Base-by-base conservation (phyloP, 2,797 vertebrate genomes). In the Tiaroga cobitis region DNA sequence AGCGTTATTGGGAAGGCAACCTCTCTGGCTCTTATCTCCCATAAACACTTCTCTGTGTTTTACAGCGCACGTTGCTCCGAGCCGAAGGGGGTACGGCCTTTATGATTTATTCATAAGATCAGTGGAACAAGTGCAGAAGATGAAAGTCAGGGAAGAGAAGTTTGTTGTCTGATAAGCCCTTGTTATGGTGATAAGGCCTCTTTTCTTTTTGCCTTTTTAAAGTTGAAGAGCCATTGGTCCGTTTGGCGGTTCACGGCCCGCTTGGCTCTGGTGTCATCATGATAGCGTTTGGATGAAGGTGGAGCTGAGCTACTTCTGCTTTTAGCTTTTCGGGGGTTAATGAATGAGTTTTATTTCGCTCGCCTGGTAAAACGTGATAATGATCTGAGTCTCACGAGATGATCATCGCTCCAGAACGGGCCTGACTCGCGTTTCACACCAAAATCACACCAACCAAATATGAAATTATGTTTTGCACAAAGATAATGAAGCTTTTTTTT, bases 41-140 rank as follows among this genome's bases (percentile, higher is more conserved):
- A 93, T 95, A 95, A 95, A 95, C 92, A 95, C 92, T 93, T 94
- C 91, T 90, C 92, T 90, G 90, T 93, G 90, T 92, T 95, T 94
- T 95, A 95, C 92, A 89, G 87, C 77, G 59, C 87, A 87, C 88
- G 56, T 87, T 90, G 92, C 91, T 90, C 88, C 89, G 91, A 92
- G 91, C 92, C 89, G 89, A 90, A 89, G 90, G 92, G 91, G 90
- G 87, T 86, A 83, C 83, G 87, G 85, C 80, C 88, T 78, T 87
- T 91, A 93, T 95, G 91, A 94, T 92, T 95, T 94, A 94, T 95
- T 94, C 94, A 94, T 94, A 92, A 92, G 87, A 85, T 85, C 2
- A 26, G 81, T 67, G 78, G 89, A 93, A 93, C 90, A 91, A 92
- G 90, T 88, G 88, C 85, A 68, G 63, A 59, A 49, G 91, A 91